phyloP scores from a whole-genome alignment of 1,140 invertebrate species.

The Nephila pilipes region DNA sequence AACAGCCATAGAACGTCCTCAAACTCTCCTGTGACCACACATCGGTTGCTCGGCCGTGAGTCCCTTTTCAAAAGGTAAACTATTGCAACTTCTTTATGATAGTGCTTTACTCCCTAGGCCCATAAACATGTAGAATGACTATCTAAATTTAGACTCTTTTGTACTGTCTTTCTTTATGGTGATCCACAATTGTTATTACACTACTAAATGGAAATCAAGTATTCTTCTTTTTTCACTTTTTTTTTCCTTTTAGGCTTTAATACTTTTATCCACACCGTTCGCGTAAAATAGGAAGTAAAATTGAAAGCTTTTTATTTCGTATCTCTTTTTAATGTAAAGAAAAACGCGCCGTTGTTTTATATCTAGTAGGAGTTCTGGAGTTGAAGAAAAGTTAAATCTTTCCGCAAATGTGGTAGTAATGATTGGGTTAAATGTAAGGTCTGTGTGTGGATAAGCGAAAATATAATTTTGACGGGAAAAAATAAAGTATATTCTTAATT shows the following conservation, averaged over 20 bases:
- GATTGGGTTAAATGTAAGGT: no score
- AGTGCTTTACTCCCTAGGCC: slow-evolving; percentile 61
- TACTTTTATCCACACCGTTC: no score
- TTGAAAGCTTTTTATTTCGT: no score
- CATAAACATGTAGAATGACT: slow-evolving; percentile 74
- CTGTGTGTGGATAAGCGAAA: no score
- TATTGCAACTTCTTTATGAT: slow-evolving; percentile 76
- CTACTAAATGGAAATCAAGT: slow-evolving; percentile 42
- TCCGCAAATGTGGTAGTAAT: no score
- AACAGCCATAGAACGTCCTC: slow-evolving; percentile 76
- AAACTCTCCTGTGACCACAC: slow-evolving; percentile 75
- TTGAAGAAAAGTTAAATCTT: no score
- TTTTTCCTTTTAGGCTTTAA: not conserved
- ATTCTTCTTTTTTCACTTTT: not conserved
- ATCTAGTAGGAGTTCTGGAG: no score
- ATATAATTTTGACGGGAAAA: no score
- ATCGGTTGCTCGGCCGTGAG: slow-evolving; percentile 53
- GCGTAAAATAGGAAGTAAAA: no score
- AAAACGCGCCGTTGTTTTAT: no score
- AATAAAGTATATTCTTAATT: no score
- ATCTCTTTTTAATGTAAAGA: no score
- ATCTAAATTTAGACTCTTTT: slow-evolving; percentile 69
- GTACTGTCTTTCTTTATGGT: slow-evolving; percentile 62
- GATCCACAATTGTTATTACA: slow-evolving; percentile 28
- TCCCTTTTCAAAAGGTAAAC: slow-evolving; percentile 75